phyloP scores from a whole-genome alignment of 2,888 invertebrate genomes.

The Caenorhabditis panamensis region DNA sequence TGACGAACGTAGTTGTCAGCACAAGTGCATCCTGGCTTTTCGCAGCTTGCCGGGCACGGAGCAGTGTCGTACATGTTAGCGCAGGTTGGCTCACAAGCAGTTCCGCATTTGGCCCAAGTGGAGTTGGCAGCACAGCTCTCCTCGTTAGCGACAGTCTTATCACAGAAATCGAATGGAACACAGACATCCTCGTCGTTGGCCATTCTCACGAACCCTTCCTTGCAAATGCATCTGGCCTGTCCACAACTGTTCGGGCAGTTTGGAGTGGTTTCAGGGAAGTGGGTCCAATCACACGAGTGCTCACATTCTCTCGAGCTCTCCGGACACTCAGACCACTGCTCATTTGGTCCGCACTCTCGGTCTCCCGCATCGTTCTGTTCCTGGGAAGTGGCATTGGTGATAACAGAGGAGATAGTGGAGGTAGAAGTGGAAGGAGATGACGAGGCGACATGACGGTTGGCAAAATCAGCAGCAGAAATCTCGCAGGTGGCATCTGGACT shows the following conservation, averaged over 20 bases:
- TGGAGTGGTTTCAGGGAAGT: constrained; percentile 72
- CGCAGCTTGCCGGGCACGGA: constrained; percentile 77
- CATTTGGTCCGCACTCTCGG: constrained; percentile 76
- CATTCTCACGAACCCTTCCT: constrained; percentile 77
- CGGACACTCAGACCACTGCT: constrained; percentile 77
- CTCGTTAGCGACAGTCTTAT: constrained; percentile 61
- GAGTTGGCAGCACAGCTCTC: constrained; percentile 72
- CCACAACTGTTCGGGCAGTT: constrained; percentile 69
- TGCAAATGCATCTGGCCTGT: constrained; percentile 66
- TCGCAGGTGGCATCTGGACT: constrained; percentile 83
- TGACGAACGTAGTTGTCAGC: constrained; percentile 79
- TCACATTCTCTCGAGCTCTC: constrained; percentile 78
- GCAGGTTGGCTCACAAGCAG: constrained; percentile 78
- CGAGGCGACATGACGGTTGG: constrained; percentile 15
- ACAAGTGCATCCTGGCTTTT: constrained; percentile 79
- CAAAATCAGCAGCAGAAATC: constrained; percentile 44
- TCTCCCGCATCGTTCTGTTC: constrained; percentile 55
- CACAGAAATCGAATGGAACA: constrained; percentile 79
- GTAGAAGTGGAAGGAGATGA: constrained; percentile 9
- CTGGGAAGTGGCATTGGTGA: constrained; percentile 39
- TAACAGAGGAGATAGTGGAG: constrained; percentile 46
- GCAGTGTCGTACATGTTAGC: constrained; percentile 78
- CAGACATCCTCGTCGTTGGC: constrained; percentile 74
- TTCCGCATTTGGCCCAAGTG: constrained; percentile 80
- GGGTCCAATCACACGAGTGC: constrained; percentile 80